Evolutionary conservation across 2,113 vertebrate genomes (phyloP).

Genomic region (Ciconia maguari): DNA sequence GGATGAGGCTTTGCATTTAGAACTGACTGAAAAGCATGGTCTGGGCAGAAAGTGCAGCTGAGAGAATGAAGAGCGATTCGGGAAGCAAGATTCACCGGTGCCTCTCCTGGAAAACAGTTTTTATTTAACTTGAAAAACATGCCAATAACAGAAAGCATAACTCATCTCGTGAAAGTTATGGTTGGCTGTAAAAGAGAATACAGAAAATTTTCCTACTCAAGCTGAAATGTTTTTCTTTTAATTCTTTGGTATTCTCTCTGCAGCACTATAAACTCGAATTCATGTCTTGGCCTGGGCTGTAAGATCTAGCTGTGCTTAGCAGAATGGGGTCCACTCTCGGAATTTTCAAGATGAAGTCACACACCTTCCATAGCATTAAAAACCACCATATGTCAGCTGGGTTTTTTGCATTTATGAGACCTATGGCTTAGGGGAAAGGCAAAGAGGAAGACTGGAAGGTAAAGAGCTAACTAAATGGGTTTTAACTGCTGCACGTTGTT

Average conservation of each 20-base stretch:
- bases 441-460: background rate
- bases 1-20: background rate
- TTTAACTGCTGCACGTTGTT: background rate
- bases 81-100: constrained; percentile 15
- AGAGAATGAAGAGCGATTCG: background rate
- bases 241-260: constrained; percentile 47
- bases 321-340: background rate
- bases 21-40: background rate
- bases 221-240: constrained; percentile 64
- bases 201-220: constrained; percentile 52
- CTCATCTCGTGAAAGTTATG: constrained; percentile 53
- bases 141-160: constrained; percentile 48
- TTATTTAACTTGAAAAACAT: constrained; percentile 46
- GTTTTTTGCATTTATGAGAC: background rate
- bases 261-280: constrained; percentile 34
- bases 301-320: background rate
- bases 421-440: background rate
- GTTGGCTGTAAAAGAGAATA: constrained; percentile 63
- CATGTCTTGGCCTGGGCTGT: background rate
- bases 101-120: constrained; percentile 52
- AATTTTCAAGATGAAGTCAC: background rate
- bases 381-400: background rate
- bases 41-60: background rate
- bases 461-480: background rate
- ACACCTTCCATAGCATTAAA: background rate